phyloP scores from a whole-genome alignment of 2,888 invertebrate genomes.

The Sphinx pinastri region DNA sequence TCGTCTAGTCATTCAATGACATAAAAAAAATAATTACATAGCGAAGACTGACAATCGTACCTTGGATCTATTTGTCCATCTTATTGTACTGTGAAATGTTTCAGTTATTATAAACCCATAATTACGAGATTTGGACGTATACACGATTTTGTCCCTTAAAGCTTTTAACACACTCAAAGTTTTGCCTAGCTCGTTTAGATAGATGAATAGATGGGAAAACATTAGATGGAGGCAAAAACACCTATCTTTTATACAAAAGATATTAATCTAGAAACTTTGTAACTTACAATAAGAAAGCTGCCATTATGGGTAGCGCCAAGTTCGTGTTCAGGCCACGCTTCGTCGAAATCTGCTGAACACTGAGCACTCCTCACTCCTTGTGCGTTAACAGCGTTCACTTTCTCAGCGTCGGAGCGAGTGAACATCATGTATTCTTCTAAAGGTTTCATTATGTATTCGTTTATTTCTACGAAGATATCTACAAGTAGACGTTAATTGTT shows the following conservation, averaged over 20 bases:
- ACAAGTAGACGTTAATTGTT: slow-evolving; percentile 34
- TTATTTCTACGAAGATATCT: slow-evolving; percentile 95
- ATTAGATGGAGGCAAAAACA: background rate
- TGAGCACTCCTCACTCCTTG: slow-evolving; percentile 94
- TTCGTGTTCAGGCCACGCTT: slow-evolving; percentile 74
- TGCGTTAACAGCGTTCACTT: slow-evolving; percentile 93
- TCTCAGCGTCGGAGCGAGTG: slow-evolving; percentile 92
- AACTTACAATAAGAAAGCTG: slow-evolving; percentile 73
- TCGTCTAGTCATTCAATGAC: no score
- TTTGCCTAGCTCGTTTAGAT: no score
- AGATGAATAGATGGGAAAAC: no score
- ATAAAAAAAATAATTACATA: no score
- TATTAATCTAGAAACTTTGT: background rate
- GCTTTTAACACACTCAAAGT: no score
- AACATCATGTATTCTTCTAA: slow-evolving; percentile 96
- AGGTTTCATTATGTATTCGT: slow-evolving; percentile 92
- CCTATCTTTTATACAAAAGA: no score
- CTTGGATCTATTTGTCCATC: no score
- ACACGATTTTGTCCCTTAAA: no score
- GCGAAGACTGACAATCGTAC: no score
- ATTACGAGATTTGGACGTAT: no score
- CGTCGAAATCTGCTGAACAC: slow-evolving; percentile 91
- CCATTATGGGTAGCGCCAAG: slow-evolving; percentile 74
- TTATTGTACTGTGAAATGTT: no score
- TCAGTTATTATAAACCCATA: no score